A percentile compares a stretch with the other conserved stretches of the same genome.
phyloP scores from a whole-genome alignment of 1,140 invertebrate genomes.

The Drosophila repleta region DNA sequence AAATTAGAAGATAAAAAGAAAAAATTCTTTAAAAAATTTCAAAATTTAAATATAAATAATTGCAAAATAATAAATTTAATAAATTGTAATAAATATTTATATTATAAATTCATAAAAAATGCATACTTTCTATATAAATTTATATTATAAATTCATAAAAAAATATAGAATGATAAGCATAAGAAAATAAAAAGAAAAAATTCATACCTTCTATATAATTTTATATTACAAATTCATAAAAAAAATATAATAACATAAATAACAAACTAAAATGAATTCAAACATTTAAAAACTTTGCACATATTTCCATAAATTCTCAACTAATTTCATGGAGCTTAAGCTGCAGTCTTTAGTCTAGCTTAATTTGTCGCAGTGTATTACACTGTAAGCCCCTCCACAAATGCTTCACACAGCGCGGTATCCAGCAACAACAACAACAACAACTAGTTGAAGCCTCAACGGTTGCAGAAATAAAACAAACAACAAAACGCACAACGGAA shows the following conservation, averaged over 20 bases:
- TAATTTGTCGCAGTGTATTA: slow-evolving; percentile 31
- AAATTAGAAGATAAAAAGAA: too few species aligned
- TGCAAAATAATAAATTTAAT: too few species aligned
- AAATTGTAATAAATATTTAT: too few species aligned
- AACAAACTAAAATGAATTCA: background rate
- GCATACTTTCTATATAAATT: background rate
- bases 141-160: background rate
- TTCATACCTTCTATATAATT: too few species aligned
- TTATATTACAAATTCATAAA: background rate
- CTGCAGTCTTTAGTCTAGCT: too few species aligned
- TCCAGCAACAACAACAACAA: slow-evolving; percentile 31
- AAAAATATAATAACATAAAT: background rate
- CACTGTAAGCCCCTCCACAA: slow-evolving; percentile 5
- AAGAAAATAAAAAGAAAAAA: background rate
- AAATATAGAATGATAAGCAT: background rate
- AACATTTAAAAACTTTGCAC: background rate
- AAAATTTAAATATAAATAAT: too few species aligned
- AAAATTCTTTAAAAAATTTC: too few species aligned
- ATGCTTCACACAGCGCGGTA: slow-evolving; percentile 15
- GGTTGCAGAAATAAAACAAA: slow-evolving; percentile 24
- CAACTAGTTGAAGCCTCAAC: slow-evolving; percentile 25
- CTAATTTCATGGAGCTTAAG: too few species aligned
- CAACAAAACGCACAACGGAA: slow-evolving; percentile 46
- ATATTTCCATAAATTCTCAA: too few species aligned
- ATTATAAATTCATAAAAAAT: too few species aligned